Percentiles rank a stretch among this genome's conserved stretches.
These are phyloP conservation scores for Drosophila persimilis DNA, from an alignment of 1,140 invertebrate genomes.

Conservation along the genomic window DNA sequence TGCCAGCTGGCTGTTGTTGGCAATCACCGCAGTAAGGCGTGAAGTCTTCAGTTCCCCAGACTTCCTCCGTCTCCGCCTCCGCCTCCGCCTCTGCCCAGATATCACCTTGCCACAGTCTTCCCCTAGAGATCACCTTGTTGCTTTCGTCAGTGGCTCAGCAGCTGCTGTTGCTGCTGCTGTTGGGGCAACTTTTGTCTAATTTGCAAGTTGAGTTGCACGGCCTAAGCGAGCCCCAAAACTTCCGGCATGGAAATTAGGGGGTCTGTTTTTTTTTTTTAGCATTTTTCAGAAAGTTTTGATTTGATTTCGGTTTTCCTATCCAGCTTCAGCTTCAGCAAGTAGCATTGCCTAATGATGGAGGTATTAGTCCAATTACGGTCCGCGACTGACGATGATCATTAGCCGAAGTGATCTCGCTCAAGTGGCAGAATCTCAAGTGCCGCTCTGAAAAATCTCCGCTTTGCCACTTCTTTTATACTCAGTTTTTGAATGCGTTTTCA, in stretches of 20 bases:
- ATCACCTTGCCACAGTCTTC: too few species aligned
- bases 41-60: conserved; percentile 56
- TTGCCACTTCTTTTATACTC: conserved; percentile 1
- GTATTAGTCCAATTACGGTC: conserved; percentile 62
- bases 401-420: conserved; percentile 6
- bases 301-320: conserved; percentile 45
- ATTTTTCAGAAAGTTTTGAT: conserved; percentile 61
- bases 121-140: conserved; percentile 28
- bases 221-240: conserved; percentile 53
- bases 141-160: neutral
- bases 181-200: conserved; percentile 57
- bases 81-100: too few species aligned
- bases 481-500: conserved; percentile 22
- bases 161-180: conserved; percentile 30
- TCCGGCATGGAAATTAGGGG: conserved; percentile 73
- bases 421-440: conserved; percentile 41
- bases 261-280: conserved; percentile 50
- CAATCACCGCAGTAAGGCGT: conserved; percentile 67
- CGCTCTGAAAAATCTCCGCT: conserved; percentile 7
- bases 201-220: conserved; percentile 70
- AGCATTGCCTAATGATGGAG: conserved; percentile 57
- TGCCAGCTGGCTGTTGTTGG: conserved; percentile 43
- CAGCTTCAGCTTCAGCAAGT: neutral
- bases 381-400: conserved; percentile 11
- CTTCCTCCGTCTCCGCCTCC: too few species aligned